Conservation (phyloP, 2,888 invertebrate species). For the Embidobia sp. region DNA sequence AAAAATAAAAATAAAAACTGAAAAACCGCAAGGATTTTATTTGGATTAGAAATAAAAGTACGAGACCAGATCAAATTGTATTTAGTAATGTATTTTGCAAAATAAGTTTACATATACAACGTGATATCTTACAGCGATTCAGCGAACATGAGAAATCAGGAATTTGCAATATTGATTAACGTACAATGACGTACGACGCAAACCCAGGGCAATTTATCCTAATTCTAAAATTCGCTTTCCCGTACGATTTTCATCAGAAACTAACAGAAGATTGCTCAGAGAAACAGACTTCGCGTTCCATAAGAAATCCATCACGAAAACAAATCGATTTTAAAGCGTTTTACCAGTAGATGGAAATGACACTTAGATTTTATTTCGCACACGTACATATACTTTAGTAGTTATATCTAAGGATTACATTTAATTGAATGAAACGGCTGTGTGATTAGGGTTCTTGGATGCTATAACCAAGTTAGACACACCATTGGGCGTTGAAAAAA, state of each 20-base stretch:
- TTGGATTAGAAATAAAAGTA: no score
- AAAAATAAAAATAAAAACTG: no score
- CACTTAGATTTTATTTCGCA: conserved; percentile 26
- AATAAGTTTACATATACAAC: conserved; percentile 80
- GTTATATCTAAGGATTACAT: conserved; percentile 53
- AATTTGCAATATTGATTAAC: conserved; percentile 59
- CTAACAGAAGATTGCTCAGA: no score
- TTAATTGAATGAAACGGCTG: conserved; percentile 76
- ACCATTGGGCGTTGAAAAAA: no score
- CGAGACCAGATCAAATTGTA: conserved; percentile 42
- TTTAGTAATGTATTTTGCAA: conserved; percentile 77
- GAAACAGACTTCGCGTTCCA: no score
- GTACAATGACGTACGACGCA: no score
- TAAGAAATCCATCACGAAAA: no score
- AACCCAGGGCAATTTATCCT: no score
- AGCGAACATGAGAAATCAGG: conserved; percentile 73
- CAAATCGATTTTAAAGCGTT: not conserved
- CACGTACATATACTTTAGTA: conserved; percentile 21
- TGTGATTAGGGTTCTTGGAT: conserved; percentile 59
- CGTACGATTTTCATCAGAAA: no score
- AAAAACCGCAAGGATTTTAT: no score
- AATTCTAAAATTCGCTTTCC: no score
- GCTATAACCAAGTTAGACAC: no score
- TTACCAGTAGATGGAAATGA: conserved; percentile 15
- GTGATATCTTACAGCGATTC: conserved; percentile 73